Evolutionary conservation across 2,113 vertebrate species (phyloP).

Genomic region (Hucho hucho): DNA sequence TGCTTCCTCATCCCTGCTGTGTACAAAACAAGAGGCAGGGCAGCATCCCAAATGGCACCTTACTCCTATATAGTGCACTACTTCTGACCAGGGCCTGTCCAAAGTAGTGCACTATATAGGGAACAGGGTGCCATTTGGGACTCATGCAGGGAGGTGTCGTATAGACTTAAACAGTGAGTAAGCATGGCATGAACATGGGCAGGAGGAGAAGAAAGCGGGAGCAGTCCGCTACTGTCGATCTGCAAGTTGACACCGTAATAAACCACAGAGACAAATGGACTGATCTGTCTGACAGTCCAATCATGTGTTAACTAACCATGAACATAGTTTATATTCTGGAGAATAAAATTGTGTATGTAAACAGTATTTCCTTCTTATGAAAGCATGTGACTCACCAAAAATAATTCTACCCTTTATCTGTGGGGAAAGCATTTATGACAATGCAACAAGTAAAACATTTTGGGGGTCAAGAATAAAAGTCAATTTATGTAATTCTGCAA

Average conservation of each 20-base stretch:
- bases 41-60: not conserved
- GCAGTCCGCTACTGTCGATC: not conserved
- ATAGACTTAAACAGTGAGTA: not conserved
- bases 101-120: not conserved
- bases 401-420: not conserved
- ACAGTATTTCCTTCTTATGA: not conserved
- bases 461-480: not conserved
- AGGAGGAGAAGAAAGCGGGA: not conserved
- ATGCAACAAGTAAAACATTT: too few relatives aligned
- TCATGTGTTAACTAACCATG: not conserved
- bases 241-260: not conserved
- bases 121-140: not conserved
- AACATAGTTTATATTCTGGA: too few relatives aligned
- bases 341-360: too few relatives aligned
- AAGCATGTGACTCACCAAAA: not conserved
- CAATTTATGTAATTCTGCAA: not conserved
- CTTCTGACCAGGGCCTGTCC: too few relatives aligned
- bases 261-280: not conserved
- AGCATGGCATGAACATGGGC: not conserved
- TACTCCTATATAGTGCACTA: not conserved
- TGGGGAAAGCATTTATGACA: not conserved
- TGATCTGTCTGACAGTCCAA: not conserved
- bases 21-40: slow-evolving; percentile 4
- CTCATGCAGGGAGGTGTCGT: too few relatives aligned
- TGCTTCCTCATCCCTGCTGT: not conserved